Base-by-base conservation (phyloP, 2,888 invertebrate genomes). In the Adineta ricciae region DNA sequence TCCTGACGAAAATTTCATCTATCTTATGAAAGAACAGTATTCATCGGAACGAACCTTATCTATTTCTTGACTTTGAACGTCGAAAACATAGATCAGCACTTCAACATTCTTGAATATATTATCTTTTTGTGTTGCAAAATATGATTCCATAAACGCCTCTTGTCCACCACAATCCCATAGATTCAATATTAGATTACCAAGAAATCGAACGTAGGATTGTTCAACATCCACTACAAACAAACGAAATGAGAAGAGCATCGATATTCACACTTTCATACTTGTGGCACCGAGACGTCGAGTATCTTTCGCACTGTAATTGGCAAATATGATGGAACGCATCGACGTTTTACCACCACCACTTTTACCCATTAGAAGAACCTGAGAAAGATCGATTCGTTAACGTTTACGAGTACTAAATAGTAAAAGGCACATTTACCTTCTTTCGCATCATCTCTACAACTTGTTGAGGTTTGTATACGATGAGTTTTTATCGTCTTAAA, bases 131-230 rank as follows among this genome's bases (percentile, higher is more conserved):
- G 96, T 96, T 0, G 95, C 95, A 91, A 99, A 97, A 91, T 99
- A 99, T 91, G 97, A 98, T 90, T 99, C 98, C 99, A 99, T 99
- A 90, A 99, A 99, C 0, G 97, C 97, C 90, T 99, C 99, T 90
- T 99, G 99, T 0, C 92, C 99, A 72, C 99, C 99, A 89, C 99
- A 99, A 90, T 99, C 99, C 99, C 99, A 99, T 27, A 99, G 92
- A 91, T 99, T 99, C 5, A 99, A 93, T 8, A 99, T 97, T 88
- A 99, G 92, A 91, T 99, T 99, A 7, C 99, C 99, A 73, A 99
- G 93, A 90, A 99, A 99, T 86, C 97, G 93, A 4, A 99, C 98
- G 92, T 99, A 99, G 21, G 98, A 97, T 91, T 99, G 98, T 90
- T 99, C 99, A 41, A 99, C 98, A 91, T 99, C 99, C 92, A 99